Percentiles rank a stretch among this genome's conserved stretches.
phyloP scores from a whole-genome alignment of 2,113 vertebrate species.

The Coryphaenoides rupestris region DNA sequence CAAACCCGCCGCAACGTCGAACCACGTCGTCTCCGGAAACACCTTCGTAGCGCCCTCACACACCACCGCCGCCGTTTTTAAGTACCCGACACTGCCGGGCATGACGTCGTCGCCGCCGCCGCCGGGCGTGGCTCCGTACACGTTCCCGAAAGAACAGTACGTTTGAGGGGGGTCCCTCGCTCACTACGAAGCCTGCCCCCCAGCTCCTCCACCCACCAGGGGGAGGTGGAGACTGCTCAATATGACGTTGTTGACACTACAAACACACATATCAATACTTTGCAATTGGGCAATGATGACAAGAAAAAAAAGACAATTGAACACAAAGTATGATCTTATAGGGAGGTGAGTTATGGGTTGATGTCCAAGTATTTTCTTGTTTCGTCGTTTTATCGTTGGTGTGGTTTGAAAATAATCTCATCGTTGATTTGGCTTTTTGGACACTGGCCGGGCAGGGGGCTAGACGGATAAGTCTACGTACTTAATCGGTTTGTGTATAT shows the following conservation, averaged over 20 bases:
- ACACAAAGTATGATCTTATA: no score
- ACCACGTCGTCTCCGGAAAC: slow-evolving; percentile 58
- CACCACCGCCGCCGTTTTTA: slow-evolving; percentile 71
- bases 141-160: slow-evolving; percentile 87
- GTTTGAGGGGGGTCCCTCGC: slow-evolving; percentile 61
- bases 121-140: slow-evolving; percentile 65
- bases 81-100: slow-evolving; percentile 73
- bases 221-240: no score
- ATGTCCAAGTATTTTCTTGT: slow-evolving; percentile 9
- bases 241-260: no score
- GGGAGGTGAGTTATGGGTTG: no score
- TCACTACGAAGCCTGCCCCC: slow-evolving; percentile 1
- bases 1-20: slow-evolving; percentile 38
- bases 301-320: no score
- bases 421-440: no score
- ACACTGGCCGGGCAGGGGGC: neutral
- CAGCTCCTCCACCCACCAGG: neutral
- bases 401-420: no score
- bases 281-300: neutral
- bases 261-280: no score
- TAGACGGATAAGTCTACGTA: neutral
- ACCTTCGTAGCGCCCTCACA: slow-evolving; percentile 68
- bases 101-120: slow-evolving; percentile 75
- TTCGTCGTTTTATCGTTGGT: slow-evolving; percentile 11
- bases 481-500: neutral